These are phyloP conservation scores for Drosophila anomalata DNA, from an alignment of 2,888 invertebrate genomes.

Conservation along the genomic window DNA sequence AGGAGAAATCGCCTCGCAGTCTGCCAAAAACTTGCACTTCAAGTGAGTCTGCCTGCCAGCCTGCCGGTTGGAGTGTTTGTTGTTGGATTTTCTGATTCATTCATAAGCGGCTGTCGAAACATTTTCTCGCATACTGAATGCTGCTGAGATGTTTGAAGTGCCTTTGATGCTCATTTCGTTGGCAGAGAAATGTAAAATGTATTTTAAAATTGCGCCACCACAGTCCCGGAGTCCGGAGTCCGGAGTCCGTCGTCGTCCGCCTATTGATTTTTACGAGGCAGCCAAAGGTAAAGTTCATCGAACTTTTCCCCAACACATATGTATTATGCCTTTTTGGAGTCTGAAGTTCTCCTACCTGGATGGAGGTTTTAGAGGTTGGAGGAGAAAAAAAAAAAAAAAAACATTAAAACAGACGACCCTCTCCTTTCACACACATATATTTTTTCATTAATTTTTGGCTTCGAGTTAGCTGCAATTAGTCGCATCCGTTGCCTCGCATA, in stretches of 20 bases:
- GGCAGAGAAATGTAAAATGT: slow-evolving; percentile 51
- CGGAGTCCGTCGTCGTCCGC: slow-evolving; percentile 29
- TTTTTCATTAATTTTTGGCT: slow-evolving; percentile 48
- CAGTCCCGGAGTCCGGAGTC: background rate
- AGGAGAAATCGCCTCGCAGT: slow-evolving; percentile 42
- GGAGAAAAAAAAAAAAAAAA: slow-evolving; percentile 5
- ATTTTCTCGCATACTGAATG: slow-evolving; percentile 42
- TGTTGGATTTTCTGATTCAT: slow-evolving; percentile 60
- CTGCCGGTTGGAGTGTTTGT: slow-evolving; percentile 39
- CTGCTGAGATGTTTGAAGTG: slow-evolving; percentile 68
- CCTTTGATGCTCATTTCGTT: slow-evolving; percentile 75
- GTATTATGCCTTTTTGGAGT: background rate
- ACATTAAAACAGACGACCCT: slow-evolving; percentile 2
- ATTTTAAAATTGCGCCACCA: slow-evolving; percentile 60
- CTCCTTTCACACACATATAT: slow-evolving; percentile 22
- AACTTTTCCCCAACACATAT: slow-evolving; percentile 32
- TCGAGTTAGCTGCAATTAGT: slow-evolving; percentile 72
- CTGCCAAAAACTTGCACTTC: slow-evolving; percentile 73
- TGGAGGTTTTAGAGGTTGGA: background rate
- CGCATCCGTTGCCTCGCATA: slow-evolving; percentile 57
- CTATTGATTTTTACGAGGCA: slow-evolving; percentile 73
- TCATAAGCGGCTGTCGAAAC: slow-evolving; percentile 57
- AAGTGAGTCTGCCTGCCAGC: slow-evolving; percentile 40
- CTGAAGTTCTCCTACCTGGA: slow-evolving; percentile 24
- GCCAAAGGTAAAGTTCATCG: slow-evolving; percentile 69